phyloP scores from a whole-genome alignment of 2,113 vertebrate species.

The Sphyrna mokarran region DNA sequence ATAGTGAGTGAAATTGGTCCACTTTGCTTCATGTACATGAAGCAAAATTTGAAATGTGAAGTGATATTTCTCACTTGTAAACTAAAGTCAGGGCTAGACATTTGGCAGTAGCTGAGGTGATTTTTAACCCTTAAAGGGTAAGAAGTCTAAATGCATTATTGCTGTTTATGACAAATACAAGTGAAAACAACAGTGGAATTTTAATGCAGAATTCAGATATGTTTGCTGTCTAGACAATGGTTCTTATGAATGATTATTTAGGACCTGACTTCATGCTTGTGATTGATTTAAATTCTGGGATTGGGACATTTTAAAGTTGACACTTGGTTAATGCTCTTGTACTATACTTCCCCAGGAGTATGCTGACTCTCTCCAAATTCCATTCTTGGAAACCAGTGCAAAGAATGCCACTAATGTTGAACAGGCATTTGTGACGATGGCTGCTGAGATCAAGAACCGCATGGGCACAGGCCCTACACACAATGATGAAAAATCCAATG shows the following conservation, averaged over 20 bases:
- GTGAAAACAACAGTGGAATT: too few relatives aligned
- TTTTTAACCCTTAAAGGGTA: too few relatives aligned
- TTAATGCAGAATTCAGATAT: background rate
- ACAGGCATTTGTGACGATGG: conserved; percentile 44
- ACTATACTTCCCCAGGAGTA: conserved; percentile 37
- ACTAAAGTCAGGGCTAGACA: too few relatives aligned
- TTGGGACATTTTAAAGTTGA: background rate
- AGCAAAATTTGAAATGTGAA: too few relatives aligned
- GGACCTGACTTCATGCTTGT: background rate
- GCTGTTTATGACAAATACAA: too few relatives aligned
- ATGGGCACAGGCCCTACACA: conserved; percentile 40
- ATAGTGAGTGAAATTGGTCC: too few relatives aligned
- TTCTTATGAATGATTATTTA: background rate
- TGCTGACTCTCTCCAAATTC: conserved; percentile 39
- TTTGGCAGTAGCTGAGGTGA: too few relatives aligned
- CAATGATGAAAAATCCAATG: conserved; percentile 35
- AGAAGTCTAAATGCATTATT: too few relatives aligned
- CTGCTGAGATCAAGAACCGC: conserved; percentile 42
- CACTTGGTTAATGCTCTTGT: background rate
- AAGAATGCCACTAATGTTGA: conserved; percentile 30
- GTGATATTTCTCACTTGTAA: too few relatives aligned
- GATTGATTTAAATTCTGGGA: background rate
- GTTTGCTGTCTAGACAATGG: background rate
- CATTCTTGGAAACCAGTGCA: conserved; percentile 40
- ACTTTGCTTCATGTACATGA: too few relatives aligned